Evolutionary conservation across 2,888 invertebrate species (phyloP), one percentile per base, ranked within the genome.

Genomic region (Therioaphis trifolii): DNA sequence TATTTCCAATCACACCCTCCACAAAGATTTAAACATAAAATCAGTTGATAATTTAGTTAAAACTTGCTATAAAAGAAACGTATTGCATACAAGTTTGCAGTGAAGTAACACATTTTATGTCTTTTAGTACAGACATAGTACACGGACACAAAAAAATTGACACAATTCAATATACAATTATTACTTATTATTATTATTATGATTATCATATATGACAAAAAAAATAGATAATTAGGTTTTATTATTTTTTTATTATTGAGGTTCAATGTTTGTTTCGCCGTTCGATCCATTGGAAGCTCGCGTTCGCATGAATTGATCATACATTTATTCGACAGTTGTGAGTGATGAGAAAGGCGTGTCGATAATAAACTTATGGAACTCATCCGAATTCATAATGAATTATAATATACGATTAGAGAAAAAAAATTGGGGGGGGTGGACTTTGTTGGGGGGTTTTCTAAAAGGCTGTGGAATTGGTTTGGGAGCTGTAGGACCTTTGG

Each of bases 161-260:
- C n/a, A n/a, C n/a, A n/a, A n/a, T n/a, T n/a, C n/a, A n/a, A n/a
- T n/a, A n/a, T n/a, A n/a, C n/a, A n/a, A n/a, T n/a, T n/a, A n/a
- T n/a, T n/a, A n/a, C n/a, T n/a, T n/a, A n/a, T n/a, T n/a, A n/a
- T n/a, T n/a, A n/a, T n/a, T n/a, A n/a, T n/a, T n/a, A n/a, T n/a
- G n/a, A n/a, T n/a, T n/a, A n/a, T n/a, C n/a, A n/a, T n/a, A n/a
- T n/a, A n/a, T n/a, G n/a, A n/a, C n/a, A n/a, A n/a, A n/a, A n/a
- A n/a, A n/a, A n/a, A n/a, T n/a, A n/a, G n/a, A n/a, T n/a, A n/a
- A n/a, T n/a, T n/a, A n/a, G n/a, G n/a, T n/a, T n/a, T n/a, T n/a
- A n/a, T n/a, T n/a, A n/a, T n/a, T n/a, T 46, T 29, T 40, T 52
- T 49, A 29, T 68, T 78, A 52, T 40, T 68, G 21, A 63, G 24